Conservation (phyloP, 1,140 invertebrate species). For the Nautilus pompilius region DNA sequence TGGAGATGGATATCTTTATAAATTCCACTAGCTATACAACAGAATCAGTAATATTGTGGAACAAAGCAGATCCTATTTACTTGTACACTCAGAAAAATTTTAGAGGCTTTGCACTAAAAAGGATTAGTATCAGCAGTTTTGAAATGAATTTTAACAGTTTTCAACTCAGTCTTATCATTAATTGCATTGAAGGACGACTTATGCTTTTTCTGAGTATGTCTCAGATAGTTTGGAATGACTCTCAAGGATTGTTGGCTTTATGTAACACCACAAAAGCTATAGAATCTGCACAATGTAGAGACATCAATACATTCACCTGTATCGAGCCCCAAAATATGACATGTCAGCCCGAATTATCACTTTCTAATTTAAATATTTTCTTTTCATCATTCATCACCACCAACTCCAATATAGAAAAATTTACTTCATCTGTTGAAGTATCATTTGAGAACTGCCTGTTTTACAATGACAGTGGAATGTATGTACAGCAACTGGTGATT, state of each 20-base stretch:
- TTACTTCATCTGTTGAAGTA: neutral
- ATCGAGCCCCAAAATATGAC: neutral
- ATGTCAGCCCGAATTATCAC: conserved; percentile 15
- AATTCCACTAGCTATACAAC: neutral
- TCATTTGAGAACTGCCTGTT: conserved; percentile 17
- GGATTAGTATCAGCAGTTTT: neutral
- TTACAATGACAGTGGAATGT: conserved; percentile 21
- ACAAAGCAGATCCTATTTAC: neutral
- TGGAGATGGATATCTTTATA: neutral
- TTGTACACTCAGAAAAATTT: neutral
- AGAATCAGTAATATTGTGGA: neutral
- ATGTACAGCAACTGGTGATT: conserved; percentile 11
- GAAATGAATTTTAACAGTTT: neutral
- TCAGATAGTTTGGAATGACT: neutral
- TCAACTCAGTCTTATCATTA: neutral
- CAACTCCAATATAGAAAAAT: neutral
- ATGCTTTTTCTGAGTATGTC: neutral
- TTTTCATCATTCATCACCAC: neutral
- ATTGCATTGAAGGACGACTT: neutral
- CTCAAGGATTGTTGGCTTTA: conserved; percentile 16
- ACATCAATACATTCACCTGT: conserved; percentile 10
- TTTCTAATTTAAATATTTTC: conserved; percentile 10
- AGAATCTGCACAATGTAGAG: conserved; percentile 4
- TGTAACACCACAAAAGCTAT: conserved; percentile 20
- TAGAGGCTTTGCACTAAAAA: neutral